Percentiles rank a stretch among this genome's conserved stretches.
These are phyloP conservation scores for Epizoanthus illoricatus DNA, from an alignment of 92 coral and sea anemone species.

Conservation along the genomic window DNA sequence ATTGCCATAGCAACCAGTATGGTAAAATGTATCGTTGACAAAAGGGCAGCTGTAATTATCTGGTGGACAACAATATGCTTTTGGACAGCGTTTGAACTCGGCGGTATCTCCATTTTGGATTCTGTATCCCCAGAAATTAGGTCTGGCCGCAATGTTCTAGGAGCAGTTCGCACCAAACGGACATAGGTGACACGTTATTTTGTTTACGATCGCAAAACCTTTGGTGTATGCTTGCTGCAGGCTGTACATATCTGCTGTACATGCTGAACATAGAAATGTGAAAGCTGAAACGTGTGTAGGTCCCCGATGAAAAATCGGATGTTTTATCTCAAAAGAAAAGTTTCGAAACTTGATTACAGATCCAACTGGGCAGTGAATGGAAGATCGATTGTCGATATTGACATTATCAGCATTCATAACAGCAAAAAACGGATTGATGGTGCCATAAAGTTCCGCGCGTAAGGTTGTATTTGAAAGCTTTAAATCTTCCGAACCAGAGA, in stretches of 20 bases:
- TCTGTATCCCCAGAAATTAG: slow-evolving; percentile 48
- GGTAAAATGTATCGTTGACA: background rate
- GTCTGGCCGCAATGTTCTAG: slow-evolving; percentile 33
- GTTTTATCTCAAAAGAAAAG: no score
- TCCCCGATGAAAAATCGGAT: no score
- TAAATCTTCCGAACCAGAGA: background rate
- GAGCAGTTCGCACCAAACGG: slow-evolving; percentile 47
- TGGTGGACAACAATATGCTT: slow-evolving; percentile 42
- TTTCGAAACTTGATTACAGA: no score
- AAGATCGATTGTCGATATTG: background rate
- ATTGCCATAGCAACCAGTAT: slow-evolving; percentile 53
- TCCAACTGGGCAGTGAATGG: no score
- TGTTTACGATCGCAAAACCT: slow-evolving; percentile 11
- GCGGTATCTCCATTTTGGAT: slow-evolving; percentile 24
- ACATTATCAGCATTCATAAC: background rate
- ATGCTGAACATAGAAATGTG: background rate
- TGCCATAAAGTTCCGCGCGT: background rate
- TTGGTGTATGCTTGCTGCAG: slow-evolving; percentile 19
- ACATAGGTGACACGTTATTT: slow-evolving; percentile 24
- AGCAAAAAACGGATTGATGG: background rate
- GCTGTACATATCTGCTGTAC: no score
- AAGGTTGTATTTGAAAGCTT: background rate
- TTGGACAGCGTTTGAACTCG: slow-evolving; percentile 41
- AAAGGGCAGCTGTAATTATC: slow-evolving; percentile 28
- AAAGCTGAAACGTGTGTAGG: slow-evolving; percentile 19